These are phyloP conservation scores for Chionomys nivalis DNA, from an alignment of 2,113 vertebrate species.

Conservation along the genomic window DNA sequence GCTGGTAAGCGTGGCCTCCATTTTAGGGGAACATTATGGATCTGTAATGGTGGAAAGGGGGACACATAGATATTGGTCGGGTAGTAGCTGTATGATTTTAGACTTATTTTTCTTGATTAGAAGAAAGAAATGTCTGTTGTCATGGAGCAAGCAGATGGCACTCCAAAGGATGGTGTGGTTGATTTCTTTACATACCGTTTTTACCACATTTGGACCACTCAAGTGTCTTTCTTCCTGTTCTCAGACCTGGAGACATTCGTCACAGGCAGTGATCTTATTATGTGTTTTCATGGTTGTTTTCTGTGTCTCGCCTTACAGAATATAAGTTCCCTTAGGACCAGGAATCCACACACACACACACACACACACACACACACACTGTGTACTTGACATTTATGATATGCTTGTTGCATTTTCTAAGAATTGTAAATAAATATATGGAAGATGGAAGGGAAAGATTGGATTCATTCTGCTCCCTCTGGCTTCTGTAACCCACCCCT, in stretches of 20 bases:
- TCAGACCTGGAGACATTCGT: neutral
- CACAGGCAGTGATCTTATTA: neutral
- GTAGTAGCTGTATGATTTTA: neutral
- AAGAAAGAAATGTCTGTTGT: neutral
- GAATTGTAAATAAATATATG: neutral
- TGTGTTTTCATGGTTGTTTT: neutral
- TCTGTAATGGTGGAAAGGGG: neutral
- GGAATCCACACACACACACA: too few species aligned
- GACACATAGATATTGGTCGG: neutral
- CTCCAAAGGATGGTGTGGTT: neutral
- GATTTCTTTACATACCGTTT: neutral
- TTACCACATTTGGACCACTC: neutral
- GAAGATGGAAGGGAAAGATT: neutral
- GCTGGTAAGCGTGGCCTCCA: neutral
- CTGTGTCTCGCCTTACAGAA: neutral
- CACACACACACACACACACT: too few species aligned
- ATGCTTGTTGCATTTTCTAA: neutral
- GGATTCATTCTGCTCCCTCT: neutral
- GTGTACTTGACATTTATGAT: neutral
- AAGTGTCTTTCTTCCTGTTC: neutral
- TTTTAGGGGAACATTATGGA: neutral
- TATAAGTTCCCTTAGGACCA: neutral
- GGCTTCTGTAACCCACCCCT: neutral
- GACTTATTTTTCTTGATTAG: neutral
- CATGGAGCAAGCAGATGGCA: neutral